These are phyloP conservation scores for Pimpla rufipes DNA, from an alignment of 2,888 invertebrate species.

Conservation along the genomic window DNA sequence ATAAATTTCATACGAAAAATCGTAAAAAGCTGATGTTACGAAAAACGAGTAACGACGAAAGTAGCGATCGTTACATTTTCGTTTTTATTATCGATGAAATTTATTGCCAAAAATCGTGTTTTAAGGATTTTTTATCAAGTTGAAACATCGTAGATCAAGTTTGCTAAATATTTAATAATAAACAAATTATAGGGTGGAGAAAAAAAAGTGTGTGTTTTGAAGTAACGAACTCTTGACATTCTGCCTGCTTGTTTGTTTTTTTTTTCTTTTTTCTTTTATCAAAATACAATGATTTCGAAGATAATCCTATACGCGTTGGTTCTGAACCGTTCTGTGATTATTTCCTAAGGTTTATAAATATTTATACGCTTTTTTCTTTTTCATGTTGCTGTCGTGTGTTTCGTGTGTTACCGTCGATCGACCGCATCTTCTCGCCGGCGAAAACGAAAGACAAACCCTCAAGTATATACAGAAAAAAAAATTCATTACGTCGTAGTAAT, in stretches of 20 bases:
- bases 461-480: slow-evolving; percentile 56
- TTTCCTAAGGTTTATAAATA: slow-evolving; percentile 64
- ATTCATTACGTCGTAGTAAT: slow-evolving; percentile 51
- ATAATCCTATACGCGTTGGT: slow-evolving; percentile 43
- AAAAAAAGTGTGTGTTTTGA: too few relatives aligned
- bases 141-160: too few relatives aligned
- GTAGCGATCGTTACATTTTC: too few relatives aligned
- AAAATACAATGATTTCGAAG: slow-evolving; percentile 65
- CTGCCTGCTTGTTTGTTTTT: slow-evolving; percentile 14
- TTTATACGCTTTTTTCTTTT: slow-evolving; percentile 37
- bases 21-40: too few relatives aligned
- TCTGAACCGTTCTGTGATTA: slow-evolving; percentile 56
- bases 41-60: too few relatives aligned
- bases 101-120: too few relatives aligned
- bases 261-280: slow-evolving; percentile 50
- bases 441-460: slow-evolving; percentile 38
- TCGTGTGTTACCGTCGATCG: slow-evolving; percentile 18
- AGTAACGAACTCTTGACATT: too few relatives aligned
- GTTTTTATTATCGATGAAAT: too few relatives aligned
- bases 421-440: slow-evolving; percentile 13
- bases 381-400: slow-evolving; percentile 12
- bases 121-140: too few relatives aligned
- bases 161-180: too few relatives aligned
- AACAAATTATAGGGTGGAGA: too few relatives aligned
- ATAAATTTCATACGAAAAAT: too few relatives aligned